Conservation (phyloP, 1,140 invertebrate species). For the Zaprionus nigranus region DNA sequence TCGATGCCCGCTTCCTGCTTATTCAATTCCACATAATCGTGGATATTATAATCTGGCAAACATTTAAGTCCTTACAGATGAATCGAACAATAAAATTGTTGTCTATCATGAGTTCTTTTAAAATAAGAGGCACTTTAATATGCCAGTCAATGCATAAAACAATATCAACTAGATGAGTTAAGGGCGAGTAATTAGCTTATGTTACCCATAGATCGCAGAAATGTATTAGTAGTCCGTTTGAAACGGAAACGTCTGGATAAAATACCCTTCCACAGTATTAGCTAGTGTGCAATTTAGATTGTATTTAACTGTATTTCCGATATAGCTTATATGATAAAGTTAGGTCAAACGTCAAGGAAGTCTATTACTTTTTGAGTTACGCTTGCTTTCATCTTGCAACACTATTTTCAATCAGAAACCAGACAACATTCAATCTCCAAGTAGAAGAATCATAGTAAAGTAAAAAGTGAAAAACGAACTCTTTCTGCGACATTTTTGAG, state of each 20-base stretch:
- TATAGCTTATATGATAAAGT: background rate
- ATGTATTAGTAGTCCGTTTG: background rate
- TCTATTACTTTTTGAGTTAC: background rate
- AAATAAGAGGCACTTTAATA: background rate
- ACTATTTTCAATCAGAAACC: background rate
- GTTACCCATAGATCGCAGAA: background rate
- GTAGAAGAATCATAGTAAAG: background rate
- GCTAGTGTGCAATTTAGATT: slow-evolving; percentile 49
- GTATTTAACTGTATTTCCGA: slow-evolving; percentile 22
- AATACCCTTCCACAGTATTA: slow-evolving; percentile 46
- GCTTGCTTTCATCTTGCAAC: background rate
- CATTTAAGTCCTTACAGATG: background rate
- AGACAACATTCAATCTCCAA: background rate
- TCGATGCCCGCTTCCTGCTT: slow-evolving; percentile 44
- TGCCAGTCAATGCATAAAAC: background rate
- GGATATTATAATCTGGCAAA: slow-evolving; percentile 2
- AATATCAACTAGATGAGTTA: background rate
- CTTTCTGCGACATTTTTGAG: background rate
- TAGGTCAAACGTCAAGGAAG: background rate
- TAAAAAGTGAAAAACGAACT: background rate
- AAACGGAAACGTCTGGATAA: slow-evolving; percentile 15
- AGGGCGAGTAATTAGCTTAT: background rate
- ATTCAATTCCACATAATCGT: slow-evolving; percentile 12
- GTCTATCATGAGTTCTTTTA: background rate
- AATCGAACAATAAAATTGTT: slow-evolving; percentile 21